Base-by-base conservation (phyloP, 2,888 invertebrate species). In the Myopa tessellatipennis region DNA sequence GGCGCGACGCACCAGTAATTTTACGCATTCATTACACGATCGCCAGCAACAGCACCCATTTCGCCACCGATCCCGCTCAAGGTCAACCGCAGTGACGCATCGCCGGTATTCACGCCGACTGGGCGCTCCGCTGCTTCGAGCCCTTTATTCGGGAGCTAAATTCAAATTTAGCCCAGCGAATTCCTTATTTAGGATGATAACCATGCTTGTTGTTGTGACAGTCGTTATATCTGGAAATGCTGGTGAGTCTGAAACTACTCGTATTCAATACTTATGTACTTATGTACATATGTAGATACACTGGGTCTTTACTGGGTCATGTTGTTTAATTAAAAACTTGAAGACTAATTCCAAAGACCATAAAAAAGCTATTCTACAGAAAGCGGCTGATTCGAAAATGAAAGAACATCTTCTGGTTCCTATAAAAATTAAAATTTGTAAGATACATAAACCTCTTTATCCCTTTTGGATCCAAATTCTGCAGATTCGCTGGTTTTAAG, bases 201-300 rank as follows among this genome's bases (percentile, higher is more conserved):
- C 85, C 81, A 85, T 87, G 85, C 80, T 88, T 63, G 83, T 86
- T 80, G 84, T 87, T 82, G 79, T 86, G 82, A 82, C 86, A 76
- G 83, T 85, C 81, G 82, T 87, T 80, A 83, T 88, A 84, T 85
- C 88, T 80, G 86, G 86, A 81, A 87, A 87, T 82, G 84, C 85
- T 82, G 88, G 88, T 88, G 74, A 88, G 86, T 82, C 38, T 58
- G 40, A 63, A 55, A n/a, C 55, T 4, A n/a, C 10, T 14, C 55
- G 16, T n/a, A 50, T 50, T 50, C 50, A 50, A 50, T 50, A 26
- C 26, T 26, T 26, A 26, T 26, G 26, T 26, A n/a, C n/a, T n/a
- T n/a, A 26, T 26, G 26, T 26, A 26, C 26, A 26, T 26, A n/a
- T 26, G 26, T 26, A 26, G 1, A 26, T 26, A 26, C 26, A 26